phyloP scores from a whole-genome alignment of 2,888 invertebrate species.

The Nemapogon koenigi region DNA sequence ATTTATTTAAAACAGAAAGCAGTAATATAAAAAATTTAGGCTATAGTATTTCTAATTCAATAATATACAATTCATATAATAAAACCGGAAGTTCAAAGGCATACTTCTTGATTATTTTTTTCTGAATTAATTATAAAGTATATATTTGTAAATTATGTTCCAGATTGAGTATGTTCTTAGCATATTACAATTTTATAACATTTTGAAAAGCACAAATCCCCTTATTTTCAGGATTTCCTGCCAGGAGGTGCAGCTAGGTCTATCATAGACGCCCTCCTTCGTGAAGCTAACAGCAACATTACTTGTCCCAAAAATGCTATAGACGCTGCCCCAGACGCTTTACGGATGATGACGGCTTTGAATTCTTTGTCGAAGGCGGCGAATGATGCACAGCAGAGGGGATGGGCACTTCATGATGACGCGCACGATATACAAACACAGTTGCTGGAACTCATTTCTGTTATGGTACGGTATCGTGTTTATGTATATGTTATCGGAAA shows the following conservation, averaged over 20 bases:
- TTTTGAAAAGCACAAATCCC: no score
- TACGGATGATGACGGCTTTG: slow-evolving; percentile 82
- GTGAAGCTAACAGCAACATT: slow-evolving; percentile 53
- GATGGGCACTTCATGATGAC: slow-evolving; percentile 95
- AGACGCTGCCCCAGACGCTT: slow-evolving; percentile 84
- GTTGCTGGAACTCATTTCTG: slow-evolving; percentile 81
- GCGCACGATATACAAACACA: slow-evolving; percentile 88
- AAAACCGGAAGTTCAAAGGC: no score
- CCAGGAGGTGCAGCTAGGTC: slow-evolving; percentile 55
- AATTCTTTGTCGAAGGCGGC: slow-evolving; percentile 87
- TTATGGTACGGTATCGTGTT: slow-evolving; percentile 77
- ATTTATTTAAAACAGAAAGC: no score
- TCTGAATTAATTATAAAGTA: no score
- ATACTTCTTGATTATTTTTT: no score
- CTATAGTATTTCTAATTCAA: no score
- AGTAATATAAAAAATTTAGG: no score
- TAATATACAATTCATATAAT: no score
- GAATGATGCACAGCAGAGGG: slow-evolving; percentile 93
- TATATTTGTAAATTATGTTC: no score
- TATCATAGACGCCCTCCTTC: slow-evolving; percentile 50
- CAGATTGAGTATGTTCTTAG: no score
- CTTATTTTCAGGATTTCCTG: slow-evolving; percentile 44
- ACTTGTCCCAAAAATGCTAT: slow-evolving; percentile 69
- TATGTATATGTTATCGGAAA: no score
- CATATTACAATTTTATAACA: no score